Evolutionary conservation across 2,888 invertebrate species (phyloP), one percentile per base, ranked within the genome.

Genomic region (Yponomeuta cagnagella): DNA sequence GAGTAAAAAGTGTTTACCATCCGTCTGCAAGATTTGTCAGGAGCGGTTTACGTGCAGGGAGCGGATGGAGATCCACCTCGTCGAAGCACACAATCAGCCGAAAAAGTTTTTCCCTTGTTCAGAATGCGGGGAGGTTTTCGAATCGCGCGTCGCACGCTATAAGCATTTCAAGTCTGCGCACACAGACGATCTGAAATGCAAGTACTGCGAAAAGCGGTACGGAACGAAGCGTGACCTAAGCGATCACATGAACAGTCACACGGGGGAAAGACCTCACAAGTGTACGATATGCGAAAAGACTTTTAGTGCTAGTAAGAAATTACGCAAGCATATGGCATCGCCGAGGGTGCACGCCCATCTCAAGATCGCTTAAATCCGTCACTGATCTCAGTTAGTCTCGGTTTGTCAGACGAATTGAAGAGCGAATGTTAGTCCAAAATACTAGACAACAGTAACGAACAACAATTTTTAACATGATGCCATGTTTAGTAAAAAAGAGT

Each of bases 221-320:
- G 43, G 67, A 4, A 71, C 71, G 8, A 70, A 65, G 31, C 15
- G 63, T 1, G 70, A 70, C 10, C 63, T 70, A 12, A 3, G 33
- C 15, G 70, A 82, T 3, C 84, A 84, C 72, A 31, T 31, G 30
- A 23, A 37, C 43, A 33, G 12, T 3, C 74, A 74, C 37, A 73
- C 73, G 0, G 72, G 73, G 0, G 72, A 71, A 33, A 63, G 71
- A 30, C 31, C 68, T 10, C 71, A 68, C 68, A 43, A 43, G 31
- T 74, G 74, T 63, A 12, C 52, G 10, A 23, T 69, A 2, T 74
- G 74, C 30, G 63, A 70, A 1, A 71, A 69, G 30, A 48, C 37
- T 10, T 73, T 72, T 43, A 63, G 67, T 4, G 67, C 70, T 9
- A 48, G 48, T 5, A 63, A 63, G 10, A 30, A 68, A 2, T 66